Percentiles rank a stretch among this genome's conserved stretches.
phyloP scores from a whole-genome alignment of 2,888 invertebrate genomes.

The Nymphalis urticae region DNA sequence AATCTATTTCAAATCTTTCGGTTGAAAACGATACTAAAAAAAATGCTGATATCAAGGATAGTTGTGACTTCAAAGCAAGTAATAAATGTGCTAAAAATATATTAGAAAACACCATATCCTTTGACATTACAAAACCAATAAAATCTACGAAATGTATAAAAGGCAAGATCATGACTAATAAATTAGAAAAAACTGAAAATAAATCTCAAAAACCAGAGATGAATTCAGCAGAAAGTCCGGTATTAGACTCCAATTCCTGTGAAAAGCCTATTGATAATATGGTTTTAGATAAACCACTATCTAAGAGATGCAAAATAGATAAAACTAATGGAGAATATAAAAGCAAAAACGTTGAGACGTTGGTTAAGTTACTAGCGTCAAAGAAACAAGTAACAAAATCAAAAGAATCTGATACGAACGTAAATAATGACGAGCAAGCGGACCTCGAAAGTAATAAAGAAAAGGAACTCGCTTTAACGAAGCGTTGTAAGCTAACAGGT shows the following conservation, averaged over 20 bases:
- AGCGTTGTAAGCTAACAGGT: constrained; percentile 57
- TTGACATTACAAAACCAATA: constrained; percentile 26
- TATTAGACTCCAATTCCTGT: constrained; percentile 16
- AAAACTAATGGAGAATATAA: constrained; percentile 42
- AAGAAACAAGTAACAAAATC: constrained; percentile 42
- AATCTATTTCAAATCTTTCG: constrained; percentile 24
- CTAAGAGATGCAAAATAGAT: constrained; percentile 36
- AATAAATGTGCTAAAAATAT: constrained; percentile 32
- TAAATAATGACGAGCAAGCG: constrained; percentile 27
- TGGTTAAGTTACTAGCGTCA: constrained; percentile 46
- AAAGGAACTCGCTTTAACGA: constrained; percentile 42
- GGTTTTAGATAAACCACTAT: constrained; percentile 27
- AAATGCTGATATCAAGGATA: constrained; percentile 32
- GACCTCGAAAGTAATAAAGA: constrained; percentile 38
- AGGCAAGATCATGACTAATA: constrained; percentile 16
- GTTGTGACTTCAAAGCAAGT: constrained; percentile 33
- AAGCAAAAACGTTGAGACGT: constrained; percentile 45
- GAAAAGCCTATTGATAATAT: constrained; percentile 13
- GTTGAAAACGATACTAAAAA: constrained; percentile 26
- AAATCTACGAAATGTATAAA: constrained; percentile 29
- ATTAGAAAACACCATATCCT: constrained; percentile 31
- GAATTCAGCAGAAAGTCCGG: constrained; percentile 24
- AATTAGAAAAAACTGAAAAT: constrained; percentile 33
- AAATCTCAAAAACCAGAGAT: constrained; percentile 42
- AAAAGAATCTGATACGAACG: constrained; percentile 33